A percentile compares a stretch with the other conserved stretches of the same genome.
Conservation (phyloP, 2,797 vertebrate genomes). For the Pseudomugil gertrudae region DNA sequence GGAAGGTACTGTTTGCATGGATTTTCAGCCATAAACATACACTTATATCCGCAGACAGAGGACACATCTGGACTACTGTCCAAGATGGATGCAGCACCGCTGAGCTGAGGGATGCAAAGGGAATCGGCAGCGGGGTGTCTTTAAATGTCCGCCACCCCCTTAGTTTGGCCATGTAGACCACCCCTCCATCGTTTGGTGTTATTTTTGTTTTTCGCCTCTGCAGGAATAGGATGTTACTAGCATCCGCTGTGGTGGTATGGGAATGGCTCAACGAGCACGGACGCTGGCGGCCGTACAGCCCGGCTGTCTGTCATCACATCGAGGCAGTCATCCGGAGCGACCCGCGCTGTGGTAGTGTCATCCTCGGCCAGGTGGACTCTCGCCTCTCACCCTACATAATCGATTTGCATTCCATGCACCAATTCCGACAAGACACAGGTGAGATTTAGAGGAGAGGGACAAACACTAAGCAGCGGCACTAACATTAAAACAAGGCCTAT, state of each 20-base stretch:
- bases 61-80: conserved; percentile 66
- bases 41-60: conserved; percentile 47
- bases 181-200: conserved; percentile 9
- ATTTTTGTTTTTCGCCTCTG: conserved; percentile 32
- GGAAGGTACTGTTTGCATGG: conserved; percentile 75
- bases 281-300: conserved; percentile 96
- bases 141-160: conserved; percentile 37
- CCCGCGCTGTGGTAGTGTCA: conserved; percentile 90
- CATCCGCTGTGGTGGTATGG: conserved; percentile 94
- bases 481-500: conserved; percentile 39
- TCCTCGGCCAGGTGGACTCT: conserved; percentile 93
- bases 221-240: conserved; percentile 90
- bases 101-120: conserved; percentile 68
- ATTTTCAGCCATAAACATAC: conserved; percentile 43
- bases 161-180: conserved; percentile 3
- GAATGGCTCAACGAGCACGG: conserved; percentile 99
- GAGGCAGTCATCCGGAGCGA: conserved; percentile 93
- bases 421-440: conserved; percentile 95
- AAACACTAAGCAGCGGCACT: background rate
- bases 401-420: conserved; percentile 95
- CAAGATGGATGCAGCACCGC: conserved; percentile 79
- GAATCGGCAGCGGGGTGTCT: conserved; percentile 51
- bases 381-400: conserved; percentile 93
- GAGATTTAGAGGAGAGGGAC: conserved; percentile 25
- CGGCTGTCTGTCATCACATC: conserved; percentile 95